Evolutionary conservation across 2,113 vertebrate genomes (phyloP).

Genomic region (Talpa occidentalis): DNA sequence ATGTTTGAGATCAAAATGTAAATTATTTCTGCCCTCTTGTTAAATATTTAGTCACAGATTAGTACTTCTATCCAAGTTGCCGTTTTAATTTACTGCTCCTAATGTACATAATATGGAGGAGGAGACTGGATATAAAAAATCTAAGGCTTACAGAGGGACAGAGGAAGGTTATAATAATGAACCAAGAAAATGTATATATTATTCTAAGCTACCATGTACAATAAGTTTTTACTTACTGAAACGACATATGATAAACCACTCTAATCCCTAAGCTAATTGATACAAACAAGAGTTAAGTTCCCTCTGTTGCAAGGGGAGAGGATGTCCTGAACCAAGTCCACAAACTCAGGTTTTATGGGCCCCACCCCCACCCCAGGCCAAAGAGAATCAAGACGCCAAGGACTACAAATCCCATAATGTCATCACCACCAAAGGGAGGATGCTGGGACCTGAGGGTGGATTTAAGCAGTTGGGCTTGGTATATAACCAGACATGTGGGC

Average conservation of each 20-base stretch:
- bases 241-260: no score
- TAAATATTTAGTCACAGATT: conserved; percentile 78
- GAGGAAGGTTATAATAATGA: conserved; percentile 37
- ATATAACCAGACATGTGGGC: no score
- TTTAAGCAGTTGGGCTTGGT: no score
- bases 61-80: conserved; percentile 45
- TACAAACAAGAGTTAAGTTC: neutral
- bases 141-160: neutral
- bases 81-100: conserved; percentile 60
- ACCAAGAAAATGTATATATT: neutral
- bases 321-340: no score
- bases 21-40: conserved; percentile 66
- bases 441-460: no score
- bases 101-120: neutral
- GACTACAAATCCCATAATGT: no score
- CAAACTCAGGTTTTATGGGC: no score
- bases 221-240: neutral
- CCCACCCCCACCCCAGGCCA: no score
- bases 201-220: neutral
- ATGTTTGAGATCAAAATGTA: conserved; percentile 69
- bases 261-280: neutral
- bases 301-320: neutral
- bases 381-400: no score
- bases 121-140: neutral
- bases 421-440: no score